Evolutionary conservation across 2,888 invertebrate species (phyloP).

Genomic region (Xylophagus ater): DNA sequence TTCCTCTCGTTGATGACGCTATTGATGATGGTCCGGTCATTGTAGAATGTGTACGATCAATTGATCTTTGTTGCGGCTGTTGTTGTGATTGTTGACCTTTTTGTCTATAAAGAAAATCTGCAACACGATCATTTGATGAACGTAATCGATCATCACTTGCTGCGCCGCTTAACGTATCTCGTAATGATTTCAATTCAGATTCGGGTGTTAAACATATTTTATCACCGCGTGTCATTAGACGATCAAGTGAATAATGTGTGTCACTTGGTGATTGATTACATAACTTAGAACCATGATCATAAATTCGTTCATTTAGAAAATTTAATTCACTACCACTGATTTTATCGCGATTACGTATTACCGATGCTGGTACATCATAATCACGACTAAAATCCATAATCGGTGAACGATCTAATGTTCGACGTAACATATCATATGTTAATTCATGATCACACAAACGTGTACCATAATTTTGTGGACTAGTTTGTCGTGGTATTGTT

Average conservation of each 20-base stretch:
- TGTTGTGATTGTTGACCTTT: conserved; percentile 1
- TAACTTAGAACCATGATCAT: conserved; percentile 28
- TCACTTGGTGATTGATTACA: conserved; percentile 26
- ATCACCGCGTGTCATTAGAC: conserved; percentile 20
- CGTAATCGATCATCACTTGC: conserved; percentile 19
- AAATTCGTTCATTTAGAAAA: conserved; percentile 33
- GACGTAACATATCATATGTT: conserved; percentile 35
- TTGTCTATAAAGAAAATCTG: conserved; percentile 25
- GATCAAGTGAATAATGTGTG: conserved; percentile 26
- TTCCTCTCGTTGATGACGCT: conserved; percentile 24
- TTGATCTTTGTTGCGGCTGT: conserved; percentile 17
- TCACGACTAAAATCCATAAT: conserved; percentile 36
- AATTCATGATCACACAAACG: conserved; percentile 37
- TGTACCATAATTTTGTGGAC: conserved; percentile 37
- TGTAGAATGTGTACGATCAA: conserved; percentile 12
- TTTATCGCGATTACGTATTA: conserved; percentile 31
- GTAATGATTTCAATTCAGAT: conserved; percentile 20
- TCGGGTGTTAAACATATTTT: conserved; percentile 25
- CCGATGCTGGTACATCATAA: conserved; percentile 28
- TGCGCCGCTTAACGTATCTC: conserved; percentile 13
- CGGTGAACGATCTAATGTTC: conserved; percentile 32
- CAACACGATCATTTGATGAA: conserved; percentile 15
- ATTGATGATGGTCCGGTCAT: conserved; percentile 12
- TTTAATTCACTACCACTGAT: conserved; percentile 36
- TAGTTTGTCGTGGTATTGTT: conserved; percentile 25